Conservation (phyloP, 1,140 invertebrate species). For the Lepidurus apus region DNA sequence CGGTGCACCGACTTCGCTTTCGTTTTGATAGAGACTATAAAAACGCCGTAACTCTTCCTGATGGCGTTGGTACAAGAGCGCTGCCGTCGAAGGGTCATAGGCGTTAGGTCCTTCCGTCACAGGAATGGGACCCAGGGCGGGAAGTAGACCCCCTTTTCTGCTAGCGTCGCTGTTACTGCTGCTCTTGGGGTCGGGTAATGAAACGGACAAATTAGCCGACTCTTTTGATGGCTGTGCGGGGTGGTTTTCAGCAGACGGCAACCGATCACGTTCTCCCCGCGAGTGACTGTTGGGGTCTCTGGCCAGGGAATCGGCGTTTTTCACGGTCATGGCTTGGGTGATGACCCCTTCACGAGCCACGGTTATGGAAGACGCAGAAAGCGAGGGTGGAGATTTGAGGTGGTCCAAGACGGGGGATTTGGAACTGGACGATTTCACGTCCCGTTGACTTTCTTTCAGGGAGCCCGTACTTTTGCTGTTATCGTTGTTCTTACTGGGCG, state of each 20-base stretch:
- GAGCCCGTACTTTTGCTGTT: conserved; percentile 19
- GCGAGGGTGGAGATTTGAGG: not conserved
- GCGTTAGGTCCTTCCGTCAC: not conserved
- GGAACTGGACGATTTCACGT: not conserved
- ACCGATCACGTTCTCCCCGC: not conserved
- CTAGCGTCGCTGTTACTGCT: not conserved
- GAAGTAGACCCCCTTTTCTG: not conserved
- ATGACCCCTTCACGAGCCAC: conserved; percentile 22
- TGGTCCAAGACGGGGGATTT: not conserved
- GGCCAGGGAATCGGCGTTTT: not conserved
- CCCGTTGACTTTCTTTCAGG: not conserved
- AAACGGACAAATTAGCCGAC: not conserved
- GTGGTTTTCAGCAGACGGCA: conserved; percentile 4
- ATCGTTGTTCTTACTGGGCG: not conserved
- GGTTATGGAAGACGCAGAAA: not conserved
- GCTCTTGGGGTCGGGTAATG: not conserved
- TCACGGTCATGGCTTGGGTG: conserved; percentile 6
- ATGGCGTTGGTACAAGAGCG: conserved; percentile 27
- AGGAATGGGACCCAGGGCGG: not conserved
- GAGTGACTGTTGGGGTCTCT: not conserved
- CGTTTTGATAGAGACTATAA: conserved; percentile 27
- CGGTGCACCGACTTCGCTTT: not conserved
- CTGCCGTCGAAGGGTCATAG: not conserved
- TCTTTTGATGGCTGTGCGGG: not conserved
- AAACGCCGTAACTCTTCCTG: conserved; percentile 32